These are phyloP conservation scores for Drosophila pegasa DNA, from an alignment of 2,888 invertebrate species.

Conservation along the genomic window DNA sequence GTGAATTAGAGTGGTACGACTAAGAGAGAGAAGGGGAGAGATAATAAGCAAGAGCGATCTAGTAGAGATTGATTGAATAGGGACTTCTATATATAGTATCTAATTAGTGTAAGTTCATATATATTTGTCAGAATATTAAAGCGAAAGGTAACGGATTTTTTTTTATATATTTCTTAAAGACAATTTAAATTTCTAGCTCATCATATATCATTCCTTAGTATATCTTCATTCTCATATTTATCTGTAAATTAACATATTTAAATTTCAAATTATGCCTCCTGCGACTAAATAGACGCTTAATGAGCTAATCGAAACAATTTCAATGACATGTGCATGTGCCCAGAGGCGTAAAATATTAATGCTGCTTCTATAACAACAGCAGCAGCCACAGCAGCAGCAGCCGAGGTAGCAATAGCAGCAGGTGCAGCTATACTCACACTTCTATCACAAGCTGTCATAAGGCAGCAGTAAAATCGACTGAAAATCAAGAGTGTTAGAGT, in stretches of 20 bases:
- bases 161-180: no score
- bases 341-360: slow-evolving; percentile 24
- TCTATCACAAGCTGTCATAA: slow-evolving; percentile 10
- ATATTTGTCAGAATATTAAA: no score
- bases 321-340: slow-evolving; percentile 29
- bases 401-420: slow-evolving; percentile 7
- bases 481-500: no score
- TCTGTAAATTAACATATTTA: not conserved
- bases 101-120: not conserved
- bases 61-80: not conserved
- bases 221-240: not conserved
- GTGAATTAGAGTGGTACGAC: not conserved
- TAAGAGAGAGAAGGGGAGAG: not conserved
- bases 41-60: not conserved
- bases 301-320: slow-evolving; percentile 42
- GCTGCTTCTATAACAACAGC: not conserved
- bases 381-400: not conserved
- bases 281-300: slow-evolving; percentile 31
- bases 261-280: slow-evolving; percentile 8
- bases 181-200: no score
- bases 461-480: slow-evolving; percentile 8
- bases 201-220: no score
- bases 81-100: no score
- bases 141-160: no score
- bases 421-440: slow-evolving; percentile 25